Conservation (phyloP, 2,888 invertebrate species). For the Litoditis marina region DNA sequence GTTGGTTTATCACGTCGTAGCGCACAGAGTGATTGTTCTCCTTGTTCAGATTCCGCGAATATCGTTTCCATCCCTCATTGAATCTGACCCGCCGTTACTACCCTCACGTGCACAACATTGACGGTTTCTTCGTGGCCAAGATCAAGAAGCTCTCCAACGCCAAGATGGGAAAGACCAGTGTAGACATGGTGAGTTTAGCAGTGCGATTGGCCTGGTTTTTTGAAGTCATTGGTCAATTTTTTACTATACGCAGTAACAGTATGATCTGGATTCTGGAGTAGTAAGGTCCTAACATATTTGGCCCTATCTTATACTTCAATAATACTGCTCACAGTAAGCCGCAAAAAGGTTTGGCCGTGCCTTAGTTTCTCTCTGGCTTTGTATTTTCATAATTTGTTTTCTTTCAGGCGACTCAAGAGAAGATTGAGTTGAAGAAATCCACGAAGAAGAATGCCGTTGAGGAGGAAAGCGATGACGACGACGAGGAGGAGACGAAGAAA, state of each 20-base stretch:
- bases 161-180: constrained; percentile 29
- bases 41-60: constrained; percentile 64
- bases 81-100: constrained; percentile 86
- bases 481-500: constrained; percentile 16
- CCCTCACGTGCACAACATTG: constrained; percentile 97
- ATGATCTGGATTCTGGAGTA: no score
- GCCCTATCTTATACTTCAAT: no score
- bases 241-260: background rate
- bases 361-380: no score
- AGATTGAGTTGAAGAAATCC: constrained; percentile 17
- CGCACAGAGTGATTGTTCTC: background rate
- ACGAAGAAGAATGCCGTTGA: constrained; percentile 12
- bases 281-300: no score
- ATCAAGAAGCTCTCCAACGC: constrained; percentile 87
- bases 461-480: constrained; percentile 1
- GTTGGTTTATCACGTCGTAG: no score
- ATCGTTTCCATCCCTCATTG: constrained; percentile 82
- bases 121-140: constrained; percentile 98
- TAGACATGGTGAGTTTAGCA: constrained; percentile 13
- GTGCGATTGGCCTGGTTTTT: no score
- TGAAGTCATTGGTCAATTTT: background rate
- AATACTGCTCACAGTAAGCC: background rate
- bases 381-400: no score
- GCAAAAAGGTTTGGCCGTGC: no score
- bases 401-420: constrained; percentile 7